These are phyloP conservation scores for Prunella himalayana DNA, from an alignment of 2,113 vertebrate genomes.

Conservation along the genomic window DNA sequence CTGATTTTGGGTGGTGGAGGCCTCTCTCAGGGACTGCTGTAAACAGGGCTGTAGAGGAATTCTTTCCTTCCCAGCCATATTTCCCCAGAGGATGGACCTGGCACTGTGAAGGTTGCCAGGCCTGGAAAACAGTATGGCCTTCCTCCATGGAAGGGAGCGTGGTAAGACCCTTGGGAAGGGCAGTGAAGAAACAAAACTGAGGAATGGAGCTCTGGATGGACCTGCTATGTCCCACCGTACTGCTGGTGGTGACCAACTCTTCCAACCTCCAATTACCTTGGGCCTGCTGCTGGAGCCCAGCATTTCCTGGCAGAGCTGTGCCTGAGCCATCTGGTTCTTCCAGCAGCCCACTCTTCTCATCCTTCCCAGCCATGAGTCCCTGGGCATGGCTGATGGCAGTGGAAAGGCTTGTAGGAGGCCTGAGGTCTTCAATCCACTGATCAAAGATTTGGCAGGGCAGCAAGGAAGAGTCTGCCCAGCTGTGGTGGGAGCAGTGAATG, in stretches of 20 bases:
- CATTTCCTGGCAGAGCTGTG: background rate
- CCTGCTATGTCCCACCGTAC: rapidly evolving
- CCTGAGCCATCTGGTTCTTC: background rate
- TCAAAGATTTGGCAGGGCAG: background rate
- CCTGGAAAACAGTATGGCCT: background rate
- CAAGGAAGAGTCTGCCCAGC: background rate
- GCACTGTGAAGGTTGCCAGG: background rate
- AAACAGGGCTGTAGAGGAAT: background rate
- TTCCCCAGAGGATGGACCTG: background rate
- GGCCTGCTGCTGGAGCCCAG: background rate
- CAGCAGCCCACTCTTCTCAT: background rate
- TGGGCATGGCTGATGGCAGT: rapidly evolving
- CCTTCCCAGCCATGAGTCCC: rapidly evolving
- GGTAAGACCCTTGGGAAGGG: background rate
- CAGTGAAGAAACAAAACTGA: background rate
- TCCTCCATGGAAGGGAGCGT: background rate
- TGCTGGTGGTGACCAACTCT: background rate
- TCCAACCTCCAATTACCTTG: rapidly evolving
- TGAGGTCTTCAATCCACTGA: background rate
- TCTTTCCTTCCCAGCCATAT: background rate
- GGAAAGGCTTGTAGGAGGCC: background rate
- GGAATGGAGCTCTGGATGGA: background rate
- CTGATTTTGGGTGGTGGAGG: background rate
- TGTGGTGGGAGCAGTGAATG: background rate
- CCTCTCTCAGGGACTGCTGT: background rate